Evolutionary conservation across 2,888 invertebrate genomes (phyloP).

Genomic region (Drepanosiphum platanoidis): DNA sequence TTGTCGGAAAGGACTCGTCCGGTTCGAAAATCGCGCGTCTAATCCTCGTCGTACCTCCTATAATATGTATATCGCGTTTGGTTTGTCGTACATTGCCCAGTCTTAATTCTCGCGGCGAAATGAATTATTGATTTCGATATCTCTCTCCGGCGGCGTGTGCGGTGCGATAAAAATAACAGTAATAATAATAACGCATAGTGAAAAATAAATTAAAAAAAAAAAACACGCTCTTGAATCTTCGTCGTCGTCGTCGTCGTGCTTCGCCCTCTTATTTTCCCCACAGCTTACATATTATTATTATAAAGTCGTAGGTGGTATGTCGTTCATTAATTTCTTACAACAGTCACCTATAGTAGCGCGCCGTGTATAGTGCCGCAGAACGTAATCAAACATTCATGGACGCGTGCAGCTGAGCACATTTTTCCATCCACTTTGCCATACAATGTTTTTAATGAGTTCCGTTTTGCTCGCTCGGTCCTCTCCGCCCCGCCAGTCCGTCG

Average conservation of each 20-base stretch:
- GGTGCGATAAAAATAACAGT: too few relatives aligned
- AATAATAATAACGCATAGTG: too few relatives aligned
- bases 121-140: too few relatives aligned
- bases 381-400: slow-evolving; percentile 43
- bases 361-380: background rate
- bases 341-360: background rate
- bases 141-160: too few relatives aligned
- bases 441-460: slow-evolving; percentile 24
- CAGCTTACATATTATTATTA: too few relatives aligned
- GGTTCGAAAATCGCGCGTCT: too few relatives aligned
- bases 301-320: background rate
- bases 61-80: too few relatives aligned
- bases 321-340: slow-evolving; percentile 39
- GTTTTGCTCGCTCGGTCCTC: background rate
- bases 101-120: too few relatives aligned
- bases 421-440: slow-evolving; percentile 30
- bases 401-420: slow-evolving; percentile 17
- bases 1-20: too few relatives aligned
- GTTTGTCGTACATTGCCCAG: too few relatives aligned
- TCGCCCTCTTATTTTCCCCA: background rate
- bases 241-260: background rate
- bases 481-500: too few relatives aligned
- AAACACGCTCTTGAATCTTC: background rate
- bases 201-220: background rate
- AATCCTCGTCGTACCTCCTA: too few relatives aligned